These are phyloP conservation scores for Pristiophorus japonicus DNA, from an alignment of 2,113 vertebrate species.

Conservation along the genomic window DNA sequence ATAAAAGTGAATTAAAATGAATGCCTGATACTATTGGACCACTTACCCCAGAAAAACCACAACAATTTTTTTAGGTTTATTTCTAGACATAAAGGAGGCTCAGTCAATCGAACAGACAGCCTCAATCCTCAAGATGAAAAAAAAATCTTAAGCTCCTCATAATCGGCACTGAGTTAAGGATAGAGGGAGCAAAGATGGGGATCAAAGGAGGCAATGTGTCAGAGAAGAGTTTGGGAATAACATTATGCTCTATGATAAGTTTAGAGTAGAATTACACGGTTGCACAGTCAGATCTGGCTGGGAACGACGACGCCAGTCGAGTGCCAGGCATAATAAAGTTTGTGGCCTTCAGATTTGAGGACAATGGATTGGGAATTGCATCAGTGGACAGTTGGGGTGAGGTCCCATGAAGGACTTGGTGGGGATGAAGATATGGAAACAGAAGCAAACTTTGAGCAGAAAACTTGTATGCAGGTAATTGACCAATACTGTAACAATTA, in stretches of 20 bases:
- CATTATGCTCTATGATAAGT: not conserved
- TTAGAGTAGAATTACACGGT: not conserved
- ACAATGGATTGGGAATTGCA: not conserved
- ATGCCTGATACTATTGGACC: not conserved
- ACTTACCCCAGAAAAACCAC: not conserved
- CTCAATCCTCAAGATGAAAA: not conserved
- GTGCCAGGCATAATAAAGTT: not conserved
- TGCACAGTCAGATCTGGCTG: no score
- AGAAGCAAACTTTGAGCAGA: not conserved
- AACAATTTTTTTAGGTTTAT: not conserved
- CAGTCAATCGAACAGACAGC: not conserved
- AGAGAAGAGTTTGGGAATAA: not conserved
- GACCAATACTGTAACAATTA: not conserved
- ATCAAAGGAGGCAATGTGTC: not conserved
- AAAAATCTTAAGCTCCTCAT: not conserved
- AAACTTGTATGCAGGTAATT: not conserved
- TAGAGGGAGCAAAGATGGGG: not conserved
- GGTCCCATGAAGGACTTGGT: no score
- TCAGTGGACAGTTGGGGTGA: not conserved
- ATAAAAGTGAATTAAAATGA: not conserved
- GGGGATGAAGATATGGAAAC: not conserved
- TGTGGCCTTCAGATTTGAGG: not conserved
- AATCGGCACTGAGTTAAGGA: not conserved
- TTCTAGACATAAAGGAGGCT: not conserved
- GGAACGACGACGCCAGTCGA: not conserved